A percentile compares a stretch with the other conserved stretches of the same genome.
phyloP scores from a whole-genome alignment of 2,113 vertebrate species.

The Paedocypris sp. region DNA sequence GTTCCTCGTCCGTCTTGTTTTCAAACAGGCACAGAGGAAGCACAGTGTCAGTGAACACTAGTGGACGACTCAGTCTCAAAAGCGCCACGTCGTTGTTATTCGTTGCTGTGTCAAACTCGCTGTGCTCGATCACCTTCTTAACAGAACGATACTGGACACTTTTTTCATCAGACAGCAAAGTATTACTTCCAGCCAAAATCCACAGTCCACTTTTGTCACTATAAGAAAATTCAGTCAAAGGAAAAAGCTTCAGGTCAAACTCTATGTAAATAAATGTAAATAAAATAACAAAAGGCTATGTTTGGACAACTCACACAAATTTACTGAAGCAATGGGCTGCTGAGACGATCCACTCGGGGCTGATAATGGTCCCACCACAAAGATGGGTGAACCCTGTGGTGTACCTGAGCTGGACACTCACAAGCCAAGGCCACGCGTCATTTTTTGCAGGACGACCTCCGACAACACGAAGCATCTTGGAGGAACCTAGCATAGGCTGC shows the following conservation, averaged over 20 bases:
- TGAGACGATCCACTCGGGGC: conserved; percentile 35
- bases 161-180: too few relatives aligned
- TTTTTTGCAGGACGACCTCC: conserved; percentile 38
- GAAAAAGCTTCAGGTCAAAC: not conserved
- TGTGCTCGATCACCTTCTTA: conserved; percentile 22
- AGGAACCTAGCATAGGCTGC: conserved; percentile 13
- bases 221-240: not conserved
- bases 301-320: conserved; percentile 6
- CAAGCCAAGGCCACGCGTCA: conserved; percentile 56
- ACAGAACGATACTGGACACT: conserved; percentile 34
- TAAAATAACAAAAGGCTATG: not conserved
- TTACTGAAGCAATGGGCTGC: conserved; percentile 47
- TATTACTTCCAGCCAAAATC: too few relatives aligned
- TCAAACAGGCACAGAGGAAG: conserved; percentile 40
- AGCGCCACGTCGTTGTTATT: conserved; percentile 42
- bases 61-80: conserved; percentile 33
- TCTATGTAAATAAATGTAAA: not conserved
- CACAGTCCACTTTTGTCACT: conserved; percentile 15
- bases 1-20: conserved; percentile 26
- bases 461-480: conserved; percentile 34
- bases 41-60: conserved; percentile 34
- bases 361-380: conserved; percentile 43
- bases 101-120: not conserved
- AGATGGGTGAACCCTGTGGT: conserved; percentile 25
- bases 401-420: conserved; percentile 43